A percentile compares a stretch with the other conserved stretches of the same genome.
Conservation (phyloP, 2,797 vertebrate genomes). For the Cossypha dichroa region DNA sequence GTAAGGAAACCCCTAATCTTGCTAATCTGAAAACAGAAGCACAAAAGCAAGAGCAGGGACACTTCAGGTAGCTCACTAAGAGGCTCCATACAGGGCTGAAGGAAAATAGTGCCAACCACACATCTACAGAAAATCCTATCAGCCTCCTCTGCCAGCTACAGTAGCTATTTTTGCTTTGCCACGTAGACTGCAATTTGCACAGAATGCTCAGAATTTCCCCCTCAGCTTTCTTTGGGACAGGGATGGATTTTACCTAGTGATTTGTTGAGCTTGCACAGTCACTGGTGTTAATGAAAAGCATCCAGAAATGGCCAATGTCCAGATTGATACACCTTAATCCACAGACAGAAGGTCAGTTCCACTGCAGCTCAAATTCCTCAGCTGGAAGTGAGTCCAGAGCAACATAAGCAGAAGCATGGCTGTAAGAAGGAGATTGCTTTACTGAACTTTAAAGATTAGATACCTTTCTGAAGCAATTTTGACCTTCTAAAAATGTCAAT, state of each 20-base stretch:
- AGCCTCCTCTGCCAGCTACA: background rate
- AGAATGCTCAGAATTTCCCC: background rate
- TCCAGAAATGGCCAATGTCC: background rate
- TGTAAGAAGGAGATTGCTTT: background rate
- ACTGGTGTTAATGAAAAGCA: accelerated
- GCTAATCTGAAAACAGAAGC: background rate
- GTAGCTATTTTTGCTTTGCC: background rate
- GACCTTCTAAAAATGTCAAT: constrained; percentile 39
- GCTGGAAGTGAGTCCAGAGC: background rate
- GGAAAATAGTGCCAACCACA: background rate
- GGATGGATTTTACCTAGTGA: background rate
- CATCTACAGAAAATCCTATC: background rate
- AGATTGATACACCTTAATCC: background rate
- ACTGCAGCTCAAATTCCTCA: background rate
- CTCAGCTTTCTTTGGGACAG: background rate
- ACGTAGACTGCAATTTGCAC: accelerated
- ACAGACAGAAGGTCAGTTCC: background rate
- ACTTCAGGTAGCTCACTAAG: background rate
- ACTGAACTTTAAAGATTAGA: background rate
- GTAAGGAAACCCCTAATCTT: background rate
- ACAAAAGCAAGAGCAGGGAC: background rate
- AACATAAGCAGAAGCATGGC: background rate
- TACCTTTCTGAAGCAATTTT: background rate
- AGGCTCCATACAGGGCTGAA: background rate
- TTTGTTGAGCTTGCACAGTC: background rate